Conservation (phyloP, 2,888 invertebrate species). For the Blastobasis lacticolella region DNA sequence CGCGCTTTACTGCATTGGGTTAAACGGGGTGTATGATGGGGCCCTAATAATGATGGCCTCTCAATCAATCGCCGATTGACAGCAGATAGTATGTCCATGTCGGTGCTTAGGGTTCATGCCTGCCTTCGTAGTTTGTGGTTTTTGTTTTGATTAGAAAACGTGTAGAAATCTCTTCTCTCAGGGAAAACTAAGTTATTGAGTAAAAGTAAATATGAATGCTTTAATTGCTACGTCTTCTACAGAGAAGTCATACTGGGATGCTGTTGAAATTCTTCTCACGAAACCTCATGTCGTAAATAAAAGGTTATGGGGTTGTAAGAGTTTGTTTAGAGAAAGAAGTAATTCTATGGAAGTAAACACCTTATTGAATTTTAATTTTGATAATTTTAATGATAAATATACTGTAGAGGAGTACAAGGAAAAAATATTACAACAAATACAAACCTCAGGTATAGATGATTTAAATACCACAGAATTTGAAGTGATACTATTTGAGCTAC, state of each 20-base stretch:
- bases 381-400: too few species aligned
- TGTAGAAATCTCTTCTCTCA: too few species aligned
- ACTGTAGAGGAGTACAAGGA: constrained; percentile 10
- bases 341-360: too few species aligned
- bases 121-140: too few species aligned
- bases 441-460: constrained; percentile 11
- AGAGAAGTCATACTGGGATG: constrained; percentile 74
- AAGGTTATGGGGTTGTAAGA: constrained; percentile 75
- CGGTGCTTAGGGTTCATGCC: background rate
- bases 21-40: too few species aligned
- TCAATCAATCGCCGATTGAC: background rate
- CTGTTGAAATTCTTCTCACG: constrained; percentile 75
- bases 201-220: too few species aligned
- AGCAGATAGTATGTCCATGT: background rate
- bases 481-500: constrained; percentile 39
- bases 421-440: constrained; percentile 16
- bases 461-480: constrained; percentile 24
- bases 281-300: constrained; percentile 84
- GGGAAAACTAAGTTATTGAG: too few species aligned
- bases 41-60: too few species aligned
- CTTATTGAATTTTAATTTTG: too few species aligned
- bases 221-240: constrained; percentile 7
- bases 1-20: too few species aligned
- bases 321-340: constrained; percentile 22
- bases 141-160: too few species aligned